Conservation (phyloP, 2,888 invertebrate genomes). For the Dusona sp. region DNA sequence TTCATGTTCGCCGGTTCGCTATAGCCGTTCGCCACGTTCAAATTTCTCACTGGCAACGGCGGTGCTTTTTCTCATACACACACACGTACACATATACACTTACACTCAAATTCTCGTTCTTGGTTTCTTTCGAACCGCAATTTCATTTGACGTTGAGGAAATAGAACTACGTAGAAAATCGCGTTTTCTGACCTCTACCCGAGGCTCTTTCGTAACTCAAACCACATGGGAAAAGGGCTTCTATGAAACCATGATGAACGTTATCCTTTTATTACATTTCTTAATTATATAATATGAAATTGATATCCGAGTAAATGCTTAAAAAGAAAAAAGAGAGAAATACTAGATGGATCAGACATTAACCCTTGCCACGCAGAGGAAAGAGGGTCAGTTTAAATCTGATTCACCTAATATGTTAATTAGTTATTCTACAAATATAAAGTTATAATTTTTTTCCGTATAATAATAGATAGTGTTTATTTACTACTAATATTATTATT, state of each 20-base stretch:
- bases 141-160: slow-evolving; percentile 45
- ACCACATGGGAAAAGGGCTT: slow-evolving; percentile 2
- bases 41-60: slow-evolving; percentile 44
- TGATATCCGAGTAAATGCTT: not conserved
- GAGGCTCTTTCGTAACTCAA: slow-evolving; percentile 26
- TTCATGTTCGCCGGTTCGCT: slow-evolving; percentile 23
- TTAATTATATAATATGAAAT: not conserved
- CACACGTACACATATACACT: not conserved
- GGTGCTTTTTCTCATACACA: slow-evolving; percentile 9
- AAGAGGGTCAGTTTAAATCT: not conserved
- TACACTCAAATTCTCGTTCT: slow-evolving; percentile 25
- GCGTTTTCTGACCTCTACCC: not conserved
- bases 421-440: not conserved
- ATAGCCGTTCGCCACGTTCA: slow-evolving; percentile 26
- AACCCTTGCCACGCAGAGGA: not conserved
- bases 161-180: slow-evolving; percentile 14
- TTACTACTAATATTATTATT: not conserved
- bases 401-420: not conserved
- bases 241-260: not conserved
- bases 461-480: not conserved
- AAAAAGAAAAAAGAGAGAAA: not conserved
- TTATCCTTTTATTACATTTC: not conserved
- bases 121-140: slow-evolving; percentile 45
- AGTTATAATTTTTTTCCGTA: not conserved
- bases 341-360: not conserved